phyloP scores from a whole-genome alignment of 2,888 invertebrate genomes.

The Volucella inflata region DNA sequence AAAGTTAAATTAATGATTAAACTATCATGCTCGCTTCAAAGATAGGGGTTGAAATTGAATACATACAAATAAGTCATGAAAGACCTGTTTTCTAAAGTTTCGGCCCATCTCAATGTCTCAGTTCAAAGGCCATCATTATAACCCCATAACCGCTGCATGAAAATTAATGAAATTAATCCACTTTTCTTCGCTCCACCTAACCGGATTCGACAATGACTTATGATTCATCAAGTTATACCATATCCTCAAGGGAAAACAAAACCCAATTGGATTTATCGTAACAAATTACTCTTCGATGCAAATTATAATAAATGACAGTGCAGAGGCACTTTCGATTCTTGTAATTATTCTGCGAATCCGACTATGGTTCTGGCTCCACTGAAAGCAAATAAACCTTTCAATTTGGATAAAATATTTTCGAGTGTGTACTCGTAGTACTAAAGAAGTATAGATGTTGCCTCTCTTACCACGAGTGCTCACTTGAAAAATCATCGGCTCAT shows the following conservation, averaged over 20 bases:
- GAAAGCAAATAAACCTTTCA: conserved; percentile 74
- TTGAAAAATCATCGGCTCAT: conserved; percentile 58
- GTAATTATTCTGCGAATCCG: conserved; percentile 26
- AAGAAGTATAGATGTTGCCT: conserved; percentile 34
- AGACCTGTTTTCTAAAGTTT: too few species aligned
- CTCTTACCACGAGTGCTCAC: conserved; percentile 21
- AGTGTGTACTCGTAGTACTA: conserved; percentile 22
- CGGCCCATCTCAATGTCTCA: too few species aligned
- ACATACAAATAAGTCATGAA: too few species aligned
- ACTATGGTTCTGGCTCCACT: conserved; percentile 51
- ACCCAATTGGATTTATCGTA: conserved; percentile 65
- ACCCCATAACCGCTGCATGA: conserved; percentile 30
- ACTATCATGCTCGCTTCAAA: too few species aligned
- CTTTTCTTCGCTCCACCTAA: conserved; percentile 42
- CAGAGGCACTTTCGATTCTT: conserved; percentile 23
- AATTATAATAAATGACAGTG: conserved; percentile 73
- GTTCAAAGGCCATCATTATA: conserved; percentile 9
- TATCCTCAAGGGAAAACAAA: conserved; percentile 28
- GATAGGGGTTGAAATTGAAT: too few species aligned
- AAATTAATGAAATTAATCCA: conserved; percentile 74
- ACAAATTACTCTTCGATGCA: conserved; percentile 67
- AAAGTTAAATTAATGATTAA: too few species aligned
- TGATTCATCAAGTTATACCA: conserved; percentile 61
- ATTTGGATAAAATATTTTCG: conserved; percentile 70
- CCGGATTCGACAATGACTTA: conserved; percentile 48